phyloP scores from a whole-genome alignment of 2,888 invertebrate species.

The Eustalomyia histrio region DNA sequence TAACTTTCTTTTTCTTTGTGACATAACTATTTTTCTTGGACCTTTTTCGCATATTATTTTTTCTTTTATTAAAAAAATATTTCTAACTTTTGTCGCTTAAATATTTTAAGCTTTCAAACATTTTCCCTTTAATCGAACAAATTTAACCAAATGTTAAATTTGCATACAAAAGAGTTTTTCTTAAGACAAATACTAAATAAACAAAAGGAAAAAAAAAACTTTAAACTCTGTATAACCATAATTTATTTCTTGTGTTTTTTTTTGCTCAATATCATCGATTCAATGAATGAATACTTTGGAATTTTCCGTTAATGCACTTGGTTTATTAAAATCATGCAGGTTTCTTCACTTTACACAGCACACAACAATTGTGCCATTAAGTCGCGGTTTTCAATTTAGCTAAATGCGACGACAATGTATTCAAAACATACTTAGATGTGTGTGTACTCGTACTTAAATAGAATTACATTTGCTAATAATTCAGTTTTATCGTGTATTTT shows the following conservation, averaged over 20 bases:
- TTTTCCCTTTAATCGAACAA: conserved; percentile 36
- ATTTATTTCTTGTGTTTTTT: conserved; percentile 16
- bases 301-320: conserved; percentile 48
- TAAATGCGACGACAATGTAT: conserved; percentile 37
- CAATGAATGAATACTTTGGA: conserved; percentile 21
- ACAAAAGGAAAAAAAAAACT: not conserved
- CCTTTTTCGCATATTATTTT: no score
- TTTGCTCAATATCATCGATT: conserved; percentile 1
- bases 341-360: conserved; percentile 33
- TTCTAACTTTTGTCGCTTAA: no score
- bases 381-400: conserved; percentile 41
- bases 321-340: conserved; percentile 58
- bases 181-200: conserved; percentile 3
- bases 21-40: no score
- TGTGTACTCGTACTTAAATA: not conserved
- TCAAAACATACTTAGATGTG: not conserved
- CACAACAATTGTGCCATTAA: conserved; percentile 37
- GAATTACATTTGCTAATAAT: conserved; percentile 47
- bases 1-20: no score
- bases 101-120: no score
- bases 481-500: conserved; percentile 52
- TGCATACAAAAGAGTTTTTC: conserved; percentile 52
- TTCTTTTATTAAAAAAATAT: no score
- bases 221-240: conserved; percentile 22
- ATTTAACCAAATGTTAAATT: conserved; percentile 56